phyloP scores from a whole-genome alignment of 1,140 invertebrate species.

The Brachionus asplanchnoidis region DNA sequence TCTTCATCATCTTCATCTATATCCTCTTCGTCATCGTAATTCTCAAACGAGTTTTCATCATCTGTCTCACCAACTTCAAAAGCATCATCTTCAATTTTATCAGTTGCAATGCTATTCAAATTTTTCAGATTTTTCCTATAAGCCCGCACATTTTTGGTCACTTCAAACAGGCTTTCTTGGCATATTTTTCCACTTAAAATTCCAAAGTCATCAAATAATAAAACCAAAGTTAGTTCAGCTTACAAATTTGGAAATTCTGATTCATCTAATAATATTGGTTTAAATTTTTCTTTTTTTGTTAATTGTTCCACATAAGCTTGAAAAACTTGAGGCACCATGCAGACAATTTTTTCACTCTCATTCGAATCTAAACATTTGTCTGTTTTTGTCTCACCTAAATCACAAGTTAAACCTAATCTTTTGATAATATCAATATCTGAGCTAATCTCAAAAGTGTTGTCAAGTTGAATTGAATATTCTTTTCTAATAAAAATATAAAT shows the following conservation, averaged over 20 bases:
- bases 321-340: neutral
- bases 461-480: conserved; percentile 31
- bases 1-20: conserved; percentile 8
- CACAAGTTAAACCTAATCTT: neutral
- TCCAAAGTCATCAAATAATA: neutral
- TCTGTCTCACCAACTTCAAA: neutral
- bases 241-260: conserved; percentile 7
- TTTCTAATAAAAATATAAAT: neutral
- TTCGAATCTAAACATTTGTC: neutral
- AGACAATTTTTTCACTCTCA: neutral
- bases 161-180: neutral
- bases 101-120: neutral
- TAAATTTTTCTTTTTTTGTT: neutral
- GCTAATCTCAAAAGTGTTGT: conserved; percentile 24
- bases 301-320: neutral
- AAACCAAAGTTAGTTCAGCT: neutral
- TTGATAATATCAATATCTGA: neutral
- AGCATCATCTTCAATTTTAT: conserved; percentile 16
- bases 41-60: conserved; percentile 33
- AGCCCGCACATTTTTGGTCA: neutral
- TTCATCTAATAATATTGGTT: conserved; percentile 8
- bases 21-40: conserved; percentile 25
- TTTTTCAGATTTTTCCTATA: neutral
- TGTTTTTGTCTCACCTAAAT: neutral
- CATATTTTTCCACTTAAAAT: neutral